Evolutionary conservation across 2,888 invertebrate species (phyloP).

Genomic region (Agonum fuliginosum): DNA sequence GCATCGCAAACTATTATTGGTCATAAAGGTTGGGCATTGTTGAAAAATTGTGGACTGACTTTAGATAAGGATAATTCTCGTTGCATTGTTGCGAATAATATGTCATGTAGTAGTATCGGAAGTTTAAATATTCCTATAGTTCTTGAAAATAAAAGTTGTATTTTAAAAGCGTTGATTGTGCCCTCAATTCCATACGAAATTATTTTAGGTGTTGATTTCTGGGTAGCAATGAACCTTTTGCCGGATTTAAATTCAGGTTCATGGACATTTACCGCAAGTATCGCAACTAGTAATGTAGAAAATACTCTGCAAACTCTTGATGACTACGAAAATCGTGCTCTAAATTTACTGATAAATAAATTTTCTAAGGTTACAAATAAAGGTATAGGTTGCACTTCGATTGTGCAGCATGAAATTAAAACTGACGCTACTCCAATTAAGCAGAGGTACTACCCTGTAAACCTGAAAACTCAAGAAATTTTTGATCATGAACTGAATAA

Average conservation of each 20-base stretch:
- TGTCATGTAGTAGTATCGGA: not conserved
- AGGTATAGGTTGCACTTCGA: too few species aligned
- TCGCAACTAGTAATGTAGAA: too few species aligned
- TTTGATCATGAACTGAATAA: slow-evolving; percentile 55
- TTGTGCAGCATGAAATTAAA: too few species aligned
- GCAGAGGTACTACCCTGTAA: slow-evolving; percentile 59
- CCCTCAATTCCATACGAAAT: not conserved
- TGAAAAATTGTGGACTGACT: not conserved
- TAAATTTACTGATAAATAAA: too few species aligned
- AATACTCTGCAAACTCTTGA: too few species aligned
- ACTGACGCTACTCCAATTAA: too few species aligned
- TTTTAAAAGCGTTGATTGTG: not conserved
- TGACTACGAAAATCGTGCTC: too few species aligned
- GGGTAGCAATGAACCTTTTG: too few species aligned
- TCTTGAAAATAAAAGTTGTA: not conserved
- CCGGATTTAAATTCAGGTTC: too few species aligned
- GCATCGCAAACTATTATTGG: not conserved
- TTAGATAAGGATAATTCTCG: not conserved
- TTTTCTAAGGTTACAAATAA: too few species aligned
- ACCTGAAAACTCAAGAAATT: slow-evolving; percentile 54
- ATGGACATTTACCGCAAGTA: too few species aligned
- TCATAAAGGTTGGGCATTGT: not conserved
- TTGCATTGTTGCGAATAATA: not conserved
- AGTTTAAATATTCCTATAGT: not conserved
- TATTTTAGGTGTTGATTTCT: not conserved